These are phyloP conservation scores for Aphidius colemani DNA, from an alignment of 2,888 invertebrate species.

Conservation along the genomic window DNA sequence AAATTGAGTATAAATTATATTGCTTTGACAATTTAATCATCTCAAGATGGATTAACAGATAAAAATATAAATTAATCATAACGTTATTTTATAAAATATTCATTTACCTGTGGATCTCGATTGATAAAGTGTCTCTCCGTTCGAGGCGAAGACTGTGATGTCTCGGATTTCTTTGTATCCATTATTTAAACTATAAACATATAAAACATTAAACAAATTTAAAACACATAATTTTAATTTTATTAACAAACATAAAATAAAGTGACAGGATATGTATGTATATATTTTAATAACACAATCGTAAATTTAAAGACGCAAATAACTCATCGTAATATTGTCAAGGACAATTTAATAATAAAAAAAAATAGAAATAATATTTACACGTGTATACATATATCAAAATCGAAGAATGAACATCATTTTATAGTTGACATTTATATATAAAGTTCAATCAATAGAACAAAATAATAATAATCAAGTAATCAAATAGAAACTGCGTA, in stretches of 20 bases:
- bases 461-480: no score
- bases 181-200: slow-evolving; percentile 34
- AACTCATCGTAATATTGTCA: slow-evolving; percentile 31
- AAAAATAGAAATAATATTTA: background rate
- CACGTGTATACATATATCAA: no score
- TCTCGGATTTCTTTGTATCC: slow-evolving; percentile 49
- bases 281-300: background rate
- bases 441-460: no score
- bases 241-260: background rate
- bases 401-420: no score
- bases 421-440: no score
- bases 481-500: no score
- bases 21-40: no score
- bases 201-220: background rate
- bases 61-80: no score
- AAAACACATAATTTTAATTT: background rate
- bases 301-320: slow-evolving; percentile 23
- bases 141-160: slow-evolving; percentile 44
- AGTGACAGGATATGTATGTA: background rate
- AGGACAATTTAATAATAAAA: slow-evolving; percentile 34
- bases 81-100: slow-evolving; percentile 5
- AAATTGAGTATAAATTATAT: no score
- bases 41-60: no score
- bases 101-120: slow-evolving; percentile 50
- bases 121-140: slow-evolving; percentile 47